Evolutionary conservation across 2,888 invertebrate genomes (phyloP), one percentile per base, ranked within the genome.

Genomic region (Colletes collaris): DNA sequence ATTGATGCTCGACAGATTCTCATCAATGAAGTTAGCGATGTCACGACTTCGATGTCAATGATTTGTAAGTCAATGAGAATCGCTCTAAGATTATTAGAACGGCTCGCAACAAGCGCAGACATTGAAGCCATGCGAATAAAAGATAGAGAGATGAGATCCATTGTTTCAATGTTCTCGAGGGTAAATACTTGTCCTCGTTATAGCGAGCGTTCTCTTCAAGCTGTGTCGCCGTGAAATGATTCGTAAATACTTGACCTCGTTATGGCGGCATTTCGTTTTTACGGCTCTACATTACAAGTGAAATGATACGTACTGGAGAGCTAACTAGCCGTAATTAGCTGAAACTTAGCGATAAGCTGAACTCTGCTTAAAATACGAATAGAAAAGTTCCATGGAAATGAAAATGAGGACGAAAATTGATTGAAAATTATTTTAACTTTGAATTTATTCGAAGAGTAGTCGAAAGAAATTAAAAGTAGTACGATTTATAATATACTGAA

Each of bases 111-210:
- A 55, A 66, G 35, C 60, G 46, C 62, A 63, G 69, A 56, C 75
- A 79, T 79, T 76, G 63, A 83, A 86, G 81, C 60, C 67, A 79
- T 70, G 82, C 70, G 83, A 85, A 88, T 82, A 87, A 86, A 87
- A 84, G 83, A 86, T 81, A 67, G 84, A 60, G 76, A 73, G 72
- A 79, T 68, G 82, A 73, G 70, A 76, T 70, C 77, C 76, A 86
- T 88, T 88, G 87, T 87, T 78, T 88, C 80, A 76, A 70, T 53
- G 65, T 81, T 84, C 84, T 71, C 76, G 78, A 79, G 84, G 81
- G 80, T 87, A 89, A 89, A 88, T 87, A 88, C 81, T 85, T 85
- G 82, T 86, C 82, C 86, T 82, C 84, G 76, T 86, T 86, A 85
- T 78, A 77, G 73, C 62, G 73, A 76, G 72, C 67, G 72, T 72